A percentile compares a stretch with the other conserved stretches of the same genome.
Conservation (phyloP, 2,888 invertebrate species). For the Clepsis dumicolana region DNA sequence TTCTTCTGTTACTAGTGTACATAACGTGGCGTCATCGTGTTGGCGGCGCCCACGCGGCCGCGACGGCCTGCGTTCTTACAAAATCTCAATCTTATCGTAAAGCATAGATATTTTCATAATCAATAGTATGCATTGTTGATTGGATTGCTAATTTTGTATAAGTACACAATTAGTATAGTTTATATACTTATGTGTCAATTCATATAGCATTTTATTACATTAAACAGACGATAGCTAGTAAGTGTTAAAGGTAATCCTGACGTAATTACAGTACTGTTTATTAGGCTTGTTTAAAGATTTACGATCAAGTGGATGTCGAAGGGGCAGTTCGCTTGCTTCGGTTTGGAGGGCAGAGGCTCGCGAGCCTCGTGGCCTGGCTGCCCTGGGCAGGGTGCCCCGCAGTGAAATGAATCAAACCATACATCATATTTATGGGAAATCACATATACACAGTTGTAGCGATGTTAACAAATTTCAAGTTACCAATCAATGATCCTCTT, state of each 20-base stretch:
- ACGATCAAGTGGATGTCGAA: conserved; percentile 51
- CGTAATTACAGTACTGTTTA: conserved; percentile 72
- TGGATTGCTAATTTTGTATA: conserved; percentile 85
- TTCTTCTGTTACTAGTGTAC: conserved; percentile 73
- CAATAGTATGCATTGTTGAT: conserved; percentile 83
- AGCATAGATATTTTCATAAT: conserved; percentile 83
- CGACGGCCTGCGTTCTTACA: conserved; percentile 55
- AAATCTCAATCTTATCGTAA: conserved; percentile 72
- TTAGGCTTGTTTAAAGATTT: conserved; percentile 68
- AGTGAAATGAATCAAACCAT: conserved; percentile 9
- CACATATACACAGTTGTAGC: conserved; percentile 32
- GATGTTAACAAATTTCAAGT: conserved; percentile 23
- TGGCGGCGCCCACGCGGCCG: conserved; percentile 50
- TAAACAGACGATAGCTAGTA: conserved; percentile 84
- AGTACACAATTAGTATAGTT: conserved; percentile 86
- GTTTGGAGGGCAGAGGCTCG: conserved; percentile 23
- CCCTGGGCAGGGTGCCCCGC: conserved; percentile 25
- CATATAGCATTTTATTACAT: conserved; percentile 86
- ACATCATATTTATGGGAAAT: conserved; percentile 27
- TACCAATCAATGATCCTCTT: conserved; percentile 31
- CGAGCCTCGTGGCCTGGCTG: neutral
- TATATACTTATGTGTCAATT: conserved; percentile 88
- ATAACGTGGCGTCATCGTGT: conserved; percentile 73
- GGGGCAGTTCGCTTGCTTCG: conserved; percentile 21
- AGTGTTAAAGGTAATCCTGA: conserved; percentile 83